A percentile compares a stretch with the other conserved stretches of the same genome.
phyloP scores from a whole-genome alignment of 2,797 vertebrate genomes.

The Tympanoctomys barrerae region DNA sequence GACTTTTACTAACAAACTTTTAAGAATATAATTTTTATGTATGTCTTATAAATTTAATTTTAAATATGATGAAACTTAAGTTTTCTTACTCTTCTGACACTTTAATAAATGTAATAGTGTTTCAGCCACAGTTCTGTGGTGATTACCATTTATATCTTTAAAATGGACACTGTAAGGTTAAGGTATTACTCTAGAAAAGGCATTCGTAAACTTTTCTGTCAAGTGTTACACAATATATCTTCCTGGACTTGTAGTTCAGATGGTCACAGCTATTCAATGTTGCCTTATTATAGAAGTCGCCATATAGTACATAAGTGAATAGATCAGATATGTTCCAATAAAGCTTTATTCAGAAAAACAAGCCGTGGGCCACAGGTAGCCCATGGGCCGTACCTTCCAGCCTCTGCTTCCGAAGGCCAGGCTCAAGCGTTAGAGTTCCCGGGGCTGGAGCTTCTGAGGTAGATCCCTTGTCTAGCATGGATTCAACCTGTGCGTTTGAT shows the following conservation, averaged over 20 bases:
- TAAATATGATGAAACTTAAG: background rate
- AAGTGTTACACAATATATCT: background rate
- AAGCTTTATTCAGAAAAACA: slow-evolving; percentile 49
- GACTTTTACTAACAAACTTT: background rate
- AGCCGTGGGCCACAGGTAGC: background rate
- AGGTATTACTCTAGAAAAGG: background rate
- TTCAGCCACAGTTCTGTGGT: background rate
- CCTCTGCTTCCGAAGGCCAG: background rate
- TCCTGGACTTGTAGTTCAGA: background rate
- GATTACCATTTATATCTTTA: background rate
- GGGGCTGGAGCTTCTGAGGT: background rate
- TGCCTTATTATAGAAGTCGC: background rate
- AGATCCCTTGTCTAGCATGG: background rate
- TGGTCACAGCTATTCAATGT: background rate
- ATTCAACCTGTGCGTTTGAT: background rate
- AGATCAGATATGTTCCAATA: background rate
- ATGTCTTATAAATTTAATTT: background rate
- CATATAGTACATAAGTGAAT: background rate
- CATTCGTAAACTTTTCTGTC: background rate
- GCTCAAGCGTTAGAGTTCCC: background rate
- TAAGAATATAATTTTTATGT: background rate
- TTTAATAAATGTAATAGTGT: background rate
- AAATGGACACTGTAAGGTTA: background rate
- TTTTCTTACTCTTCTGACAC: background rate
- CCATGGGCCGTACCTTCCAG: background rate